phyloP scores from a whole-genome alignment of 1,140 invertebrate genomes.

The Drosophila teissieri region DNA sequence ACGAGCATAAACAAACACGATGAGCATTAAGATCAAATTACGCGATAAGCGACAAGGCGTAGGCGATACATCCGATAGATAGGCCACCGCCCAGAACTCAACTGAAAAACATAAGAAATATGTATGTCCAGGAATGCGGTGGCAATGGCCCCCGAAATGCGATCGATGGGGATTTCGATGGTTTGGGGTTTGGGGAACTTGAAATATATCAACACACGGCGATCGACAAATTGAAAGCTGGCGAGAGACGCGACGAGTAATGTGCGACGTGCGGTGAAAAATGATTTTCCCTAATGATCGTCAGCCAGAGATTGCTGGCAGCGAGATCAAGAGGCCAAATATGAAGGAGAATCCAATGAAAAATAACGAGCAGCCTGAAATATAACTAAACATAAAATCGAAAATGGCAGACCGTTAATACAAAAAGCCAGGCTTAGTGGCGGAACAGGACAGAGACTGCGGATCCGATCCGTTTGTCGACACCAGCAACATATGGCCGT shows the following conservation, averaged over 20 bases:
- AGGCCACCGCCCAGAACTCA: constrained; percentile 38
- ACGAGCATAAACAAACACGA: constrained; percentile 64
- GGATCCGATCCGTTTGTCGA: constrained; percentile 59
- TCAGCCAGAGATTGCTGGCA: constrained; percentile 21
- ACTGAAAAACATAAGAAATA: background rate
- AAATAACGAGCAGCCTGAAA: constrained; percentile 76
- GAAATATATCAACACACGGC: constrained; percentile 55
- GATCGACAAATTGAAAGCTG: constrained; percentile 71
- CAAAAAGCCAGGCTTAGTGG: constrained; percentile 20
- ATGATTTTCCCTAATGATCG: constrained; percentile 69
- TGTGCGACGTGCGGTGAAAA: constrained; percentile 69
- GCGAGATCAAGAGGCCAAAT: constrained; percentile 78
- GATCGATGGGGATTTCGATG: constrained; percentile 6
- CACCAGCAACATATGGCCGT: constrained; percentile 64
- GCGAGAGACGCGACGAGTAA: constrained; percentile 23
- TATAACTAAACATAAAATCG: constrained; percentile 80
- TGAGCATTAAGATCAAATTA: constrained; percentile 81
- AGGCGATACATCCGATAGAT: constrained; percentile 46
- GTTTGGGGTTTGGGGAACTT: background rate
- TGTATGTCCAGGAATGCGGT: constrained; percentile 58
- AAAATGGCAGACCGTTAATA: constrained; percentile 79
- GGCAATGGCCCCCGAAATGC: constrained; percentile 64
- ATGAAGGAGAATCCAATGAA: constrained; percentile 69
- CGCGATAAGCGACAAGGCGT: constrained; percentile 63
- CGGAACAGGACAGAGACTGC: background rate